Evolutionary conservation across 2,797 vertebrate genomes (phyloP).

Genomic region (Gastrophryne carolinensis): DNA sequence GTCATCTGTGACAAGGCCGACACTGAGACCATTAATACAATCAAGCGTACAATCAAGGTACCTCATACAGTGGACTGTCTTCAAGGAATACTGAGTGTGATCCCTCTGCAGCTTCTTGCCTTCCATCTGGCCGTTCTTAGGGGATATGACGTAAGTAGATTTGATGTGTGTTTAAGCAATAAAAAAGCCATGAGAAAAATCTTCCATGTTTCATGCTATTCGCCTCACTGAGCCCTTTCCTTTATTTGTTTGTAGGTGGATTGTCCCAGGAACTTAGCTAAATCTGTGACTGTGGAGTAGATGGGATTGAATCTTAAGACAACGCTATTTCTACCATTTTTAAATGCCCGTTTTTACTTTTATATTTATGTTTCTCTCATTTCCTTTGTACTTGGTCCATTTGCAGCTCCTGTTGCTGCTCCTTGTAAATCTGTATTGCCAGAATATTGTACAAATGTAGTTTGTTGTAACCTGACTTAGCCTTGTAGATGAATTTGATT

Average conservation of each 20-base stretch:
- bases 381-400: constrained; percentile 1
- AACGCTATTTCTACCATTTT: constrained; percentile 62
- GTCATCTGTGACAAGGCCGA: constrained; percentile 96
- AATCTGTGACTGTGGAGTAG: constrained; percentile 97
- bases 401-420: background rate
- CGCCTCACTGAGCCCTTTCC: background rate
- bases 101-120: constrained; percentile 94
- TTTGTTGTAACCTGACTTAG: background rate
- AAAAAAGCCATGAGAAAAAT: too few relatives aligned
- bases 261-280: constrained; percentile 97
- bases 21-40: constrained; percentile 89
- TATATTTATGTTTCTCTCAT: constrained; percentile 42
- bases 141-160: constrained; percentile 89
- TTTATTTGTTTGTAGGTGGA: constrained; percentile 74
- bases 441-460: constrained; percentile 7
- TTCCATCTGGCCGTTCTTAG: constrained; percentile 95
- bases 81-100: constrained; percentile 94
- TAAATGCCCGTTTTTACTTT: constrained; percentile 39
- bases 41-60: constrained; percentile 90
- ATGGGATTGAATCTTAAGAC: constrained; percentile 51
- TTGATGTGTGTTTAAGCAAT: too few relatives aligned
- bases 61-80: constrained; percentile 95
- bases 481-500: constrained; percentile 3
- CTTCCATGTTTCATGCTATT: background rate
- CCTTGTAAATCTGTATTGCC: constrained; percentile 1